Percentiles rank a stretch among this genome's conserved stretches.
phyloP scores from a whole-genome alignment of 2,113 vertebrate genomes.

The Etia nguti region DNA sequence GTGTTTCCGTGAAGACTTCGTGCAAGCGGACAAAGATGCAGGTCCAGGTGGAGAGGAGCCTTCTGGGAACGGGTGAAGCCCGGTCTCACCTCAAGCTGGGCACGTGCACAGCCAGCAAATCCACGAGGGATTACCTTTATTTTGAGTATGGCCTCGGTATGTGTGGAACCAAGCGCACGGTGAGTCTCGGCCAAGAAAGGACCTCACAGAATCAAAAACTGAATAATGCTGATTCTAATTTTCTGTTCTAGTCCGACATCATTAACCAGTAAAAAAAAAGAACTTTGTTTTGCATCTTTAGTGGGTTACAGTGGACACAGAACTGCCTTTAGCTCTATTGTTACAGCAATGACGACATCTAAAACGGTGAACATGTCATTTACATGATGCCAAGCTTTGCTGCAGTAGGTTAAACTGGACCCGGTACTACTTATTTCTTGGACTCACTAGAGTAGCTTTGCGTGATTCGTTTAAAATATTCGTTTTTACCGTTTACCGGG shows the following conservation, averaged over 20 bases:
- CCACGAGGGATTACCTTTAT: slow-evolving; percentile 12
- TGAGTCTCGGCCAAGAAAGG: neutral
- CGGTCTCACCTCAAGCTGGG: slow-evolving; percentile 44
- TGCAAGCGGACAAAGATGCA: slow-evolving; percentile 51
- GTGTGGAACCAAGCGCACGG: slow-evolving; percentile 60
- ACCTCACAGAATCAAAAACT: rapidly evolving
- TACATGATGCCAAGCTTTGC: neutral
- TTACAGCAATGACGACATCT: neutral
- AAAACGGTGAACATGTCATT: rapidly evolving
- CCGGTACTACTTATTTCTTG: rapidly evolving
- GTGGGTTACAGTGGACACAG: neutral
- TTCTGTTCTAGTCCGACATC: neutral
- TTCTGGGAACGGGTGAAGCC: neutral
- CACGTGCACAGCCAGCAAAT: slow-evolving; percentile 35
- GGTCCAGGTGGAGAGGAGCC: slow-evolving; percentile 42
- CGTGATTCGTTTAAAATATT: neutral
- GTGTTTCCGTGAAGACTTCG: neutral
- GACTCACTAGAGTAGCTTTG: neutral
- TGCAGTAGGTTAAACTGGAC: neutral
- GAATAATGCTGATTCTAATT: neutral
- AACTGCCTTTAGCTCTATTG: neutral
- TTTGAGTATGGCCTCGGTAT: slow-evolving; percentile 46
- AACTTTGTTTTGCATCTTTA: neutral
- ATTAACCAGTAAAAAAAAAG: neutral
- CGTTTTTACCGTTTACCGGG: rapidly evolving